phyloP scores from a whole-genome alignment of 2,113 vertebrate species.

The Ariopsis seemanni region DNA sequence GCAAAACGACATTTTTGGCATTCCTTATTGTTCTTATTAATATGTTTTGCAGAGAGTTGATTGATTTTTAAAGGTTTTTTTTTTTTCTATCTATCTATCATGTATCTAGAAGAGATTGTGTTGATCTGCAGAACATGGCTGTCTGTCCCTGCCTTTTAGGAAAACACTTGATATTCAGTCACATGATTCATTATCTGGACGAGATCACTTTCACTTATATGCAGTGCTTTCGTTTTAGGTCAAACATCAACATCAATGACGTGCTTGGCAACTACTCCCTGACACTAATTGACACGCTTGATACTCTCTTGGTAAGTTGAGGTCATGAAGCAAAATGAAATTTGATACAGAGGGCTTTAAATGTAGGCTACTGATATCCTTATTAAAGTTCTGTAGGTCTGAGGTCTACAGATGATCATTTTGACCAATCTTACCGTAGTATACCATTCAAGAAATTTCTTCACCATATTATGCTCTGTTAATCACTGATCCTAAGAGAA shows the following conservation, averaged over 20 bases:
- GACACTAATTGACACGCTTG: conserved; percentile 91
- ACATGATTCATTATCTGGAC: not conserved
- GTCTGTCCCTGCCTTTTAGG: not conserved
- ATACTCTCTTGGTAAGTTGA: conserved; percentile 88
- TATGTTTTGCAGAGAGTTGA: not conserved
- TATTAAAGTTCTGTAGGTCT: not conserved
- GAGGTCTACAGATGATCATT: not conserved
- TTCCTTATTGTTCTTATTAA: not conserved
- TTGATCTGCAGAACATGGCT: not conserved
- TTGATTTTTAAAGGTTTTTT: not conserved
- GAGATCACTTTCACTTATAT: not conserved
- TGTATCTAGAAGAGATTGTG: not conserved
- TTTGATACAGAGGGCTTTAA: not conserved
- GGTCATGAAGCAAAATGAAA: not conserved
- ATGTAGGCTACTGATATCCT: not conserved
- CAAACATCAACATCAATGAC: conserved; percentile 98
- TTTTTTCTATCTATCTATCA: too few species aligned
- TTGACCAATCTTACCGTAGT: not conserved
- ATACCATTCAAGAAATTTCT: not conserved
- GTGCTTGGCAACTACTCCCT: conserved; percentile 96
- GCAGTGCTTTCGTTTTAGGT: conserved; percentile 74
- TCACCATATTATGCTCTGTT: not conserved
- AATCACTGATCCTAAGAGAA: not conserved
- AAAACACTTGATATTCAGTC: not conserved
- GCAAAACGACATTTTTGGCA: not conserved